Evolutionary conservation across 2,888 invertebrate species (phyloP), one percentile per base, ranked within the genome.

Genomic region (Chironomus tentans): DNA sequence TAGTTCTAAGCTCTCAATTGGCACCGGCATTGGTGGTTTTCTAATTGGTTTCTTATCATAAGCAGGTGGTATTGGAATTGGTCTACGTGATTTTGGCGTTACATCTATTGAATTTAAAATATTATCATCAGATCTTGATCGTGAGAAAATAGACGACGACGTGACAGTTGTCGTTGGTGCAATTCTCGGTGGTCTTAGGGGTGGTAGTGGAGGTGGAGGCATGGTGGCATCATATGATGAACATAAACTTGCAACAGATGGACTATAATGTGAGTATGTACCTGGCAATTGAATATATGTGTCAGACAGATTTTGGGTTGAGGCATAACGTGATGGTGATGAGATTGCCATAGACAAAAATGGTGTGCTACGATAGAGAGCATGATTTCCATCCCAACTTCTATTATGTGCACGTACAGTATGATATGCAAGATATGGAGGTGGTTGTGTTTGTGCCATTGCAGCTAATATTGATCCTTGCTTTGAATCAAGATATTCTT

Each of bases 401-500:
- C 81, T 80, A 22, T 70, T 74, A 50, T 80, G 80, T 24, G 79
- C 78, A 13, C 80, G 80, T 68, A 80, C 79, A 7, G 86, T 85
- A 80, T 88, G 88, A 70, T 82, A 82, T 13, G 82, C 81, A 79
- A 88, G 85, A 79, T 87, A 88, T 15, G 87, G 82, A 76, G 85
- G 86, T n/a, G 84, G 84, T 2, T 88, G 87, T 79, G 87, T 84
- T 65, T 88, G 88, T 0, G 89, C 90, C 80, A 90, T 83, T 13
- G 92, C 85, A 56, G 92, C 92, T 0, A 93, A 90, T 38, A 84
- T 79, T 2, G 84, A 83, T 4, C 84, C 82, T 80, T 93, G 88
- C 82, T 95, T 95, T 73, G 94, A 93, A 81, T 95, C 95, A 79
- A 94, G 87, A 83, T 95, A 95, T 82, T 95, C 95, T 82, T 95